Evolutionary conservation across 2,113 vertebrate genomes (phyloP).

Genomic region (Ailurus styani): DNA sequence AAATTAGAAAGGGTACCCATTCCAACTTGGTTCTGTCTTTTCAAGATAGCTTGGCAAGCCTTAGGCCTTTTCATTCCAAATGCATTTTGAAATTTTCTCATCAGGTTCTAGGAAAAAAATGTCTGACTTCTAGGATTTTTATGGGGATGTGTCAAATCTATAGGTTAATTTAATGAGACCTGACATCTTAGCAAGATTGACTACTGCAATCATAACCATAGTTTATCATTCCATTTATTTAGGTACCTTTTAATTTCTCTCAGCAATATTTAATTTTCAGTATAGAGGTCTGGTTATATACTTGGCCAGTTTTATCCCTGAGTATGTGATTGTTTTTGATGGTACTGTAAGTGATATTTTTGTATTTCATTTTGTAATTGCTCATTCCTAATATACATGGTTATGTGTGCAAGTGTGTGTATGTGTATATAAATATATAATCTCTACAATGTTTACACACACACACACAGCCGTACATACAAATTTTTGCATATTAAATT

Average conservation of each 20-base stretch:
- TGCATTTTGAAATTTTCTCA: neutral
- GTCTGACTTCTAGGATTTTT: neutral
- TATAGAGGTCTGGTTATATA: neutral
- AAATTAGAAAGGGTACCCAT: neutral
- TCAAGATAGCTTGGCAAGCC: neutral
- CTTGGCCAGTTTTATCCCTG: neutral
- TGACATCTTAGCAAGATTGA: neutral
- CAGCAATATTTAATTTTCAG: neutral
- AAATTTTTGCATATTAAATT: neutral
- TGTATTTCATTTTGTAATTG: neutral
- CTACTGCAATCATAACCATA: neutral
- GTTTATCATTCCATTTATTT: neutral
- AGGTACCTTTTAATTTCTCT: neutral
- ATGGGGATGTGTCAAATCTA: neutral
- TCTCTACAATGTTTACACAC: neutral
- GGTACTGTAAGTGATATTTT: neutral
- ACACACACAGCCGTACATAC: neutral
- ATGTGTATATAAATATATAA: neutral
- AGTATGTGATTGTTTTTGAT: neutral
- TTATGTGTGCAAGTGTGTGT: neutral
- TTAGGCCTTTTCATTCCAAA: neutral
- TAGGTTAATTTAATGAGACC: neutral
- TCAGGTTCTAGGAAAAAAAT: neutral
- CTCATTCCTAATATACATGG: neutral
- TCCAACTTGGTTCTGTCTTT: neutral